Conservation (phyloP, 2,888 invertebrate species). For the Pimpla rufipes region DNA sequence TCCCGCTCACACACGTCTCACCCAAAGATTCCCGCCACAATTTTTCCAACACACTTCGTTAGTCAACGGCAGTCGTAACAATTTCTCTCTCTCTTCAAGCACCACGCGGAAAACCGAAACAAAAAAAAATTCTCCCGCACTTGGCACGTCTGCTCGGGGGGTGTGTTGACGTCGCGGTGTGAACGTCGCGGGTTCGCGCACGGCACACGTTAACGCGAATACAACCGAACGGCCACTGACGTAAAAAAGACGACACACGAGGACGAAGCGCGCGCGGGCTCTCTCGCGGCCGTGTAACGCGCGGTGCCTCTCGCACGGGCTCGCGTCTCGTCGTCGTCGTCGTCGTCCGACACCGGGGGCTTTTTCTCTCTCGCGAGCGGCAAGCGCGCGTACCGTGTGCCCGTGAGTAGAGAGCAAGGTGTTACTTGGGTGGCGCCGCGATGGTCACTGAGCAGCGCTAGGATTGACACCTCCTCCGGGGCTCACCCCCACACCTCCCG, state of each 20-base stretch:
- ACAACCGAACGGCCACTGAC: no score
- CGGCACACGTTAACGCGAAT: no score
- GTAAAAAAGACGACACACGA: no score
- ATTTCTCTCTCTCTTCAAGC: not conserved
- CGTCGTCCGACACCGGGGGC: not conserved
- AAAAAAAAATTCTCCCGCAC: not conserved
- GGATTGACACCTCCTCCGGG: conserved; percentile 85
- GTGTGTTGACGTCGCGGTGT: not conserved
- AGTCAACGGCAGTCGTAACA: not conserved
- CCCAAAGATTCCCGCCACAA: not conserved
- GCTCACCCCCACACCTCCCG: conserved; percentile 84
- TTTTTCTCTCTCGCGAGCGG: conserved; percentile 42
- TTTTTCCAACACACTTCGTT: not conserved
- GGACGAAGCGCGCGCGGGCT: no score
- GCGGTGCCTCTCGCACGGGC: not conserved
- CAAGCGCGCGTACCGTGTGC: conserved; percentile 54
- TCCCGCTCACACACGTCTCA: not conserved
- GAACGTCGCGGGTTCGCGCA: not conserved
- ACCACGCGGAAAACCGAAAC: not conserved
- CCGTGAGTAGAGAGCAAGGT: conserved; percentile 83
- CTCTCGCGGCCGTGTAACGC: no score
- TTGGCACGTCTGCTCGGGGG: not conserved
- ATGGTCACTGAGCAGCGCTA: conserved; percentile 86
- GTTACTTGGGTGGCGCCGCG: conserved; percentile 86
- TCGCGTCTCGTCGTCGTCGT: not conserved